Conservation (phyloP, 2,888 invertebrate genomes). For the Phaedon cochleariae region DNA sequence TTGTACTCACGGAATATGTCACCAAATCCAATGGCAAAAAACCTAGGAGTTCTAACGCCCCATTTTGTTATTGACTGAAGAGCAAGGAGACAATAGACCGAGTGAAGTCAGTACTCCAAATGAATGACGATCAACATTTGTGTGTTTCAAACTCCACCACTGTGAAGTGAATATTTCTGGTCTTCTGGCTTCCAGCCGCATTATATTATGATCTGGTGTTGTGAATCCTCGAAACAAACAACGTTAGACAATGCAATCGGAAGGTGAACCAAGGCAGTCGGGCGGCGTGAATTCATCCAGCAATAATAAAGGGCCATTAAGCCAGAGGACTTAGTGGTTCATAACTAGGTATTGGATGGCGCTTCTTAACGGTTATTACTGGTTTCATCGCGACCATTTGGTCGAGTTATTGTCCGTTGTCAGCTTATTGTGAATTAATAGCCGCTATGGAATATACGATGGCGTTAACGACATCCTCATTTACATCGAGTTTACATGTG, state of each 20-base stretch:
- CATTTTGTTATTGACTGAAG: too few species aligned
- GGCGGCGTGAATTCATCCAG: slow-evolving; percentile 15
- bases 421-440: slow-evolving; percentile 53
- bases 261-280: slow-evolving; percentile 3
- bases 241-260: not conserved
- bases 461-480: slow-evolving; percentile 29
- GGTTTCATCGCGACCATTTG: slow-evolving; percentile 44
- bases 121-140: too few species aligned
- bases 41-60: too few species aligned
- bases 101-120: too few species aligned
- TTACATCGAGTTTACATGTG: slow-evolving; percentile 32
- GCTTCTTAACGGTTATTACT: slow-evolving; percentile 36
- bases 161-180: too few species aligned
- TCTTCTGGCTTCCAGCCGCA: too few species aligned
- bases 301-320: slow-evolving; percentile 41
- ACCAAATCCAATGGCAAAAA: too few species aligned
- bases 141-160: too few species aligned
- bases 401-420: slow-evolving; percentile 45
- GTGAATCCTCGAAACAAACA: slow-evolving; percentile 2
- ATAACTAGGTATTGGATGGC: slow-evolving; percentile 37
- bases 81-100: too few species aligned
- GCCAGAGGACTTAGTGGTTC: slow-evolving; percentile 42
- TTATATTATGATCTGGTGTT: too few species aligned
- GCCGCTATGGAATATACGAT: slow-evolving; percentile 46
- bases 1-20: too few species aligned